Evolutionary conservation across 2,888 invertebrate genomes (phyloP).

Genomic region (Baronia brevicornis): DNA sequence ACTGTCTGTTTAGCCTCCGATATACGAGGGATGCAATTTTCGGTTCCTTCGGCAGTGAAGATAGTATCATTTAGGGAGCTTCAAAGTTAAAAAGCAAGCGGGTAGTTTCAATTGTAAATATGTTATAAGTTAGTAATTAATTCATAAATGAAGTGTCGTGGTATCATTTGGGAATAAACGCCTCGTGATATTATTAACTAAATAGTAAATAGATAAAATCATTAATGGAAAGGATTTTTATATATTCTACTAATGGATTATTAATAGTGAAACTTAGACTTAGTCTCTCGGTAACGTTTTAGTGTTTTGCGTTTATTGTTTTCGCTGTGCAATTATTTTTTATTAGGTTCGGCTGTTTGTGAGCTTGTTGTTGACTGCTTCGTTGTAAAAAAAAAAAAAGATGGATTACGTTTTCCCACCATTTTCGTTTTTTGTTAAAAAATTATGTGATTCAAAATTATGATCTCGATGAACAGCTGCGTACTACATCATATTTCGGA

Average conservation of each 20-base stretch:
- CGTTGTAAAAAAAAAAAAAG: conserved; percentile 28
- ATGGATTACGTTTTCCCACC: conserved; percentile 36
- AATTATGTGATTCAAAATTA: conserved; percentile 50
- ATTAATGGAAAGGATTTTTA: conserved; percentile 74
- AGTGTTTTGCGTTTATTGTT: conserved; percentile 68
- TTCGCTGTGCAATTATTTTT: conserved; percentile 70
- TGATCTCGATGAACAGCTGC: conserved; percentile 71
- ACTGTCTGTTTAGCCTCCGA: conserved; percentile 28
- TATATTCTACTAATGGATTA: conserved; percentile 74
- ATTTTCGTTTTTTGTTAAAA: conserved; percentile 41
- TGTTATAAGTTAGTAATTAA: conserved; percentile 56
- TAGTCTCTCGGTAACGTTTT: conserved; percentile 56
- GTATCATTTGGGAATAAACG: conserved; percentile 59
- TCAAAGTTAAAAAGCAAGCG: conserved; percentile 57
- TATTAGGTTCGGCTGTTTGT: conserved; percentile 50
- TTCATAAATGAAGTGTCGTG: conserved; percentile 56
- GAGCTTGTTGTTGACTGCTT: conserved; percentile 58
- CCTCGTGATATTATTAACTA: conserved; percentile 75
- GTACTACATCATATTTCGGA: conserved; percentile 47
- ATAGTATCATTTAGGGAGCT: conserved; percentile 55
- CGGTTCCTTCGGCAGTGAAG: conserved; percentile 36
- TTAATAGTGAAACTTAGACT: conserved; percentile 66
- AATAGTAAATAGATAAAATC: conserved; percentile 73
- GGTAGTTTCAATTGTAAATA: conserved; percentile 73
- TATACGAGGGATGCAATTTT: conserved; percentile 26